Evolutionary conservation across 2,888 invertebrate species (phyloP), one percentile per base, ranked within the genome.

Genomic region (Eristalis tenax): DNA sequence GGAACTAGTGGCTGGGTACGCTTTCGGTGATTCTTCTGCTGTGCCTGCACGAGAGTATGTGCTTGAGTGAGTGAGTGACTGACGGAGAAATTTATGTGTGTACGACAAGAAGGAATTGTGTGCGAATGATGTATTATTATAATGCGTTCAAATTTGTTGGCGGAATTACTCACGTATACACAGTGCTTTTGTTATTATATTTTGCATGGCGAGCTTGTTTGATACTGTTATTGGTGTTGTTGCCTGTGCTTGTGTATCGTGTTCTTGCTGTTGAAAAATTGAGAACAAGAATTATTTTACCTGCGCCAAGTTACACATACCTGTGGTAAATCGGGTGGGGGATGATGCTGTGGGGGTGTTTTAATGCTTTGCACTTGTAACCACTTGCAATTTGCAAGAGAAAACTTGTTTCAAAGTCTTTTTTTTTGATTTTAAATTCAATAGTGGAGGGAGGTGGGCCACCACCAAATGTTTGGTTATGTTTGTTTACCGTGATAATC

Each of bases 71-170:
- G 59, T 59, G 59, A 59, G 73, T 81, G 89, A 83, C 83, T 88
- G 88, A 75, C 77, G 70, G 81, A 83, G 79, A 76, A 89, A 89
- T 89, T 89, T 89, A 89, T 88, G 89, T 89, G 89, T 89, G 89
- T 89, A 79, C 65, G 80, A 88, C 88, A 88, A 88, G 89, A 88
- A 89, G 71, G 87, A 85, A 89, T 89, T 89, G 89, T 88, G 89
- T 86, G 84, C 85, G 87, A 89, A 89, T 89, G 89, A 89, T 89
- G 89, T 89, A 89, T 89, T 88, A 82, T 84, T 77, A 88, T 83
- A 86, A 88, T 89, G 80, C 87, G 83, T 87, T 87, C 83, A 87
- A 87, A 83, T 88, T 88, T 89, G 89, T 88, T 88, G 87, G 86
- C 83, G 83, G 88, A 89, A 84, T 88, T 81, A 87, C 88, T 89